These are phyloP conservation scores for Antheraea pernyi DNA, from an alignment of 1,140 invertebrate species.

Conservation along the genomic window DNA sequence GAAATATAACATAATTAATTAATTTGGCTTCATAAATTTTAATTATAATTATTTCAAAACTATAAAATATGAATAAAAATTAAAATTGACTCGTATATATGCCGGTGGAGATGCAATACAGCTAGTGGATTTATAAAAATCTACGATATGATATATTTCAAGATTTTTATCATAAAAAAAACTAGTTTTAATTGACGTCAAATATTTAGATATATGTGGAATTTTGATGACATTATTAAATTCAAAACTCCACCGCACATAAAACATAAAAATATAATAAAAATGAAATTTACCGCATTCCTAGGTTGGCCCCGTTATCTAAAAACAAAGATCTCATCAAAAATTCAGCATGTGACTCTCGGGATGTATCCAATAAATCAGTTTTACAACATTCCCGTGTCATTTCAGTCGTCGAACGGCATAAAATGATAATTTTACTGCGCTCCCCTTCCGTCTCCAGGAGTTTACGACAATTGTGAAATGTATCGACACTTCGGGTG, in stretches of 20 bases:
- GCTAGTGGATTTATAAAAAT: too few relatives aligned
- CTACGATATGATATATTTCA: too few relatives aligned
- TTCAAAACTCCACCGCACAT: slow-evolving; percentile 6
- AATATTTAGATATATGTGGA: not conserved
- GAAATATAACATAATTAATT: too few relatives aligned
- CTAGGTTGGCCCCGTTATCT: slow-evolving; percentile 40
- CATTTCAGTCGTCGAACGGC: slow-evolving; percentile 77
- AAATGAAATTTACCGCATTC: slow-evolving; percentile 11
- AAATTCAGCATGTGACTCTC: slow-evolving; percentile 72
- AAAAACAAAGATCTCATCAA: slow-evolving; percentile 71
- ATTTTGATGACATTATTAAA: not conserved
- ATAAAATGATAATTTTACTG: slow-evolving; percentile 79
- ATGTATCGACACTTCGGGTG: slow-evolving; percentile 76
- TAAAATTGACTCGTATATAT: too few relatives aligned
- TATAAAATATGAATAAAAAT: too few relatives aligned
- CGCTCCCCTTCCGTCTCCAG: slow-evolving; percentile 73
- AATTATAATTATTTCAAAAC: too few relatives aligned
- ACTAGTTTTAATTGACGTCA: not conserved
- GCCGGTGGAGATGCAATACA: too few relatives aligned
- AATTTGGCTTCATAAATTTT: too few relatives aligned
- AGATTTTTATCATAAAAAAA: too few relatives aligned
- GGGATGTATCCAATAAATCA: slow-evolving; percentile 77
- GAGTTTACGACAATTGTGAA: slow-evolving; percentile 78
- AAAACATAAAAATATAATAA: slow-evolving; percentile 6
- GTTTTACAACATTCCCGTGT: slow-evolving; percentile 77